Conservation (phyloP, 1,140 invertebrate species). For the Philotrypesis tridentata region DNA sequence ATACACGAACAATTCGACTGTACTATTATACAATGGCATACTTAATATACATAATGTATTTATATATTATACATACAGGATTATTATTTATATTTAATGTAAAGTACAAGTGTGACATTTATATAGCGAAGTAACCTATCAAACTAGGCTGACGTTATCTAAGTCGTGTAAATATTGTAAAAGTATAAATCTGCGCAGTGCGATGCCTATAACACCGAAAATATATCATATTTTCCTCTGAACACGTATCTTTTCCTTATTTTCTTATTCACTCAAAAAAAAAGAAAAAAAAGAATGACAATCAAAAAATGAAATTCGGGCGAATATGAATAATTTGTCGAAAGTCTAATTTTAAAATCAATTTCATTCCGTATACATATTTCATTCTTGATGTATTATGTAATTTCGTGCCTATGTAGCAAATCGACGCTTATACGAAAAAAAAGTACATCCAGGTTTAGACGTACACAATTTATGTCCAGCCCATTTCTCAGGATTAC, state of each 20-base stretch:
- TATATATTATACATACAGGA: conserved; percentile 40
- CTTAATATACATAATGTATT: conserved; percentile 46
- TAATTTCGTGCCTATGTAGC: neutral
- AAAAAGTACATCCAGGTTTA: neutral
- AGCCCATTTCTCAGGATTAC: conserved; percentile 33
- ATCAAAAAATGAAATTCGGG: neutral
- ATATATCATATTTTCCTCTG: conserved; percentile 69
- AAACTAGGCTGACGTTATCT: conserved; percentile 46
- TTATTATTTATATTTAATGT: conserved; percentile 49
- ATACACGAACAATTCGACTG: conserved; percentile 15
- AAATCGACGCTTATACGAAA: neutral
- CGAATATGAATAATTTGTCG: too few species aligned
- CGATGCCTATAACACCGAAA: conserved; percentile 57
- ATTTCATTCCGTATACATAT: too few species aligned
- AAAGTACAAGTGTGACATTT: conserved; percentile 55
- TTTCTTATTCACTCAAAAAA: neutral
- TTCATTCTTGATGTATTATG: too few species aligned
- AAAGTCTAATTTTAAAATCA: too few species aligned
- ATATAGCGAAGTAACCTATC: conserved; percentile 48
- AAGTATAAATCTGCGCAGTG: conserved; percentile 53
- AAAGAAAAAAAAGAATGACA: neutral
- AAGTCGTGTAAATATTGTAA: conserved; percentile 67
- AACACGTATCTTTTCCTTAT: conserved; percentile 50
- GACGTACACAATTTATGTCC: neutral
- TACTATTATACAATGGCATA: conserved; percentile 45